Conservation (phyloP, 2,888 invertebrate genomes). For the Andrena camellia region DNA sequence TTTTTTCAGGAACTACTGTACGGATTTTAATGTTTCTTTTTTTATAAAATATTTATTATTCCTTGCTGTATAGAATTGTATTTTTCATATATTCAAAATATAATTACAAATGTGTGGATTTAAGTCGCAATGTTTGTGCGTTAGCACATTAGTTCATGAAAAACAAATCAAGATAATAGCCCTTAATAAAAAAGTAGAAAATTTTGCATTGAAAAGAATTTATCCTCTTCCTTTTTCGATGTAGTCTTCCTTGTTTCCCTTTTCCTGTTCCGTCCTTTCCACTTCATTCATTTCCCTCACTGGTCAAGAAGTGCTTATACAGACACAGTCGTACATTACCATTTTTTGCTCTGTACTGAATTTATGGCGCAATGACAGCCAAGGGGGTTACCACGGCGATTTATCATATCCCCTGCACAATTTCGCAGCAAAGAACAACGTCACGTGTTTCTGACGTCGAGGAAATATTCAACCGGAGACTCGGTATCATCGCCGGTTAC, state of each 20-base stretch:
- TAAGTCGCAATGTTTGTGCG: too few relatives aligned
- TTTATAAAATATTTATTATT: too few relatives aligned
- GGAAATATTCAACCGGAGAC: not conserved
- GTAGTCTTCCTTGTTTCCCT: not conserved
- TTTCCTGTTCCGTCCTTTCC: not conserved
- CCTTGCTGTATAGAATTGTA: too few relatives aligned
- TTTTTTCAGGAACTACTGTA: too few relatives aligned
- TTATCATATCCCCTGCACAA: conserved; percentile 9
- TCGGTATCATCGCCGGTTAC: not conserved
- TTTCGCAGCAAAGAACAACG: conserved; percentile 22
- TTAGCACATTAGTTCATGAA: too few relatives aligned
- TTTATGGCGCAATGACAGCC: conserved; percentile 13
- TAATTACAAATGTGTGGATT: too few relatives aligned
- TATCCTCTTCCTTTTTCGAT: not conserved
- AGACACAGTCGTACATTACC: conserved; percentile 9
- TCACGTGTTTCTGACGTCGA: conserved; percentile 18
- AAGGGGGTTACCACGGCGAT: conserved; percentile 24
- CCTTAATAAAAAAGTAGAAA: not conserved
- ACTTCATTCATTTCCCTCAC: not conserved
- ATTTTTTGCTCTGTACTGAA: conserved; percentile 12
- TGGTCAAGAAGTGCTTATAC: conserved; percentile 6
- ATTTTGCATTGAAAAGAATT: not conserved
- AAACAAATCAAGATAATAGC: not conserved
- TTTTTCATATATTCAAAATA: too few relatives aligned
- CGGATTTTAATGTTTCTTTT: too few relatives aligned